Evolutionary conservation across 2,888 invertebrate species (phyloP).

Genomic region (Nycteola revayana): DNA sequence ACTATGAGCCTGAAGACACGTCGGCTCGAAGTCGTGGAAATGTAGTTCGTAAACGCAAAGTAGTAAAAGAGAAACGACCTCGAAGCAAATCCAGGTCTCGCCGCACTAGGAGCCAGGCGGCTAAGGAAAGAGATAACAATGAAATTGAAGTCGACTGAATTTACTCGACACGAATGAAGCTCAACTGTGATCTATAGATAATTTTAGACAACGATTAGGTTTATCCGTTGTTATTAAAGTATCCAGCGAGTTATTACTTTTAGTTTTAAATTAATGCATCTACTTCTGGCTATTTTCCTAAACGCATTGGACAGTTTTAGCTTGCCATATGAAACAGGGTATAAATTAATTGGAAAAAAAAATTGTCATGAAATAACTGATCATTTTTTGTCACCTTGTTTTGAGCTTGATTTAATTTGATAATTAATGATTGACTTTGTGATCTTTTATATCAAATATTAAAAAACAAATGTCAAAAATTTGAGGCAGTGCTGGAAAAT

Average conservation of each 20-base stretch:
- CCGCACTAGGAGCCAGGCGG: constrained; percentile 67
- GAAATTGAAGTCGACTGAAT: constrained; percentile 59
- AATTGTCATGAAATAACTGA: too few relatives aligned
- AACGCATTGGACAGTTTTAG: too few relatives aligned
- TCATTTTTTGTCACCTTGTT: too few relatives aligned
- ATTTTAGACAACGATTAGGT: constrained; percentile 46
- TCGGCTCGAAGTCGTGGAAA: constrained; percentile 68
- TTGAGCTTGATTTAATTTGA: too few relatives aligned
- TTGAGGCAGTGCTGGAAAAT: constrained; percentile 14
- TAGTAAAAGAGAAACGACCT: constrained; percentile 55
- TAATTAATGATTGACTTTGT: too few relatives aligned
- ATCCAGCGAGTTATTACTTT: constrained; percentile 23
- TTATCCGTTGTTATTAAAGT: constrained; percentile 33
- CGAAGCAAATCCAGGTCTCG: constrained; percentile 70
- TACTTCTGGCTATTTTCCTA: too few relatives aligned
- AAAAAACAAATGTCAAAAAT: too few relatives aligned
- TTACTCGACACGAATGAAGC: constrained; percentile 34
- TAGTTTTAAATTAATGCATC: too few relatives aligned
- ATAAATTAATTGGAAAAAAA: too few relatives aligned
- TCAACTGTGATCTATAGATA: constrained; percentile 63
- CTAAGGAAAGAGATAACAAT: constrained; percentile 47
- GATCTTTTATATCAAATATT: too few relatives aligned
- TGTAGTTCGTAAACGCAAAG: constrained; percentile 63
- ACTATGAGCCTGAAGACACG: constrained; percentile 53
- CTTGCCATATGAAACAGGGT: too few relatives aligned